A percentile compares a stretch with the other conserved stretches of the same genome.
These are phyloP conservation scores for Pedionomus torquatus DNA, from an alignment of 2,113 vertebrate species.

Conservation along the genomic window DNA sequence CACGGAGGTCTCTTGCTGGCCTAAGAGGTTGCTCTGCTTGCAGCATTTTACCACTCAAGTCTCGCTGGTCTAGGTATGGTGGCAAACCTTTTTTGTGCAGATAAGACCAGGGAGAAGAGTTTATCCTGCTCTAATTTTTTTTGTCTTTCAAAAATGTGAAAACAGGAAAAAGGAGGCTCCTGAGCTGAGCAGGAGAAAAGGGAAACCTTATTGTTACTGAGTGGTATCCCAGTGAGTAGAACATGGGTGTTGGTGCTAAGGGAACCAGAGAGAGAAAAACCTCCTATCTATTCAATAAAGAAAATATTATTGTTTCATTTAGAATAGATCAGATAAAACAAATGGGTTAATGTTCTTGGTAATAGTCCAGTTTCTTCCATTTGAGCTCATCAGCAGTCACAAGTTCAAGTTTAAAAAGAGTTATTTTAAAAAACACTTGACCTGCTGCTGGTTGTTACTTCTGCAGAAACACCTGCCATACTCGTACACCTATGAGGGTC, in stretches of 20 bases:
- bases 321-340: background rate
- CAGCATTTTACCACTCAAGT: background rate
- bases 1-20: background rate
- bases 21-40: rapidly evolving
- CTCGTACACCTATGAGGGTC: background rate
- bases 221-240: background rate
- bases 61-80: background rate
- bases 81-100: background rate
- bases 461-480: background rate
- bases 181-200: slow-evolving; percentile 9
- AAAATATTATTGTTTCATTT: background rate
- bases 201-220: background rate
- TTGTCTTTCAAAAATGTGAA: background rate
- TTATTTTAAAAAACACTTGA: background rate
- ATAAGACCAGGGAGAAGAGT: background rate
- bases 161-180: slow-evolving; percentile 35
- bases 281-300: background rate
- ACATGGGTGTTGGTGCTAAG: background rate
- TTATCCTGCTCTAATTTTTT: background rate
- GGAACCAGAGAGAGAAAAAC: background rate
- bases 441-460: background rate
- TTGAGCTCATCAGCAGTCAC: background rate
- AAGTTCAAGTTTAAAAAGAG: background rate
- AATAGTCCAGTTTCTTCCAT: background rate
- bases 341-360: background rate